A percentile compares a stretch with the other conserved stretches of the same genome.
Conservation (phyloP, 1,140 invertebrate genomes). For the Drosophila cardini region DNA sequence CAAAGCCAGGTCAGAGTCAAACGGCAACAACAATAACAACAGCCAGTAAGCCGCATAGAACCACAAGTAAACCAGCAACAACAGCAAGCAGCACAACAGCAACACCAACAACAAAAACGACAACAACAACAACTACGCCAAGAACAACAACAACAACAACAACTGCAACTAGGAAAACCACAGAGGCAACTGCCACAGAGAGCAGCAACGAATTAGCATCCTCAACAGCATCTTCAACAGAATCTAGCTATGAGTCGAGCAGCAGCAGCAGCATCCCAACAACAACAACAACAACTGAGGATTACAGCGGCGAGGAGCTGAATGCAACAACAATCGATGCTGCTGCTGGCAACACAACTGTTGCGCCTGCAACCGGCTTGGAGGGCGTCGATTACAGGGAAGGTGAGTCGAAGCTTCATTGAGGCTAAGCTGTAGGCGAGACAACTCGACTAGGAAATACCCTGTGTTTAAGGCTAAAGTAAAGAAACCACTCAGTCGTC, state of each 20-base stretch:
- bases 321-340: constrained; percentile 61
- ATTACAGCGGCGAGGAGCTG: constrained; percentile 59
- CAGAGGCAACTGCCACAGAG: constrained; percentile 68
- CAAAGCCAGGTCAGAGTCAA: constrained; percentile 74
- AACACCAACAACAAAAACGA: constrained; percentile 29
- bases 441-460: not conserved
- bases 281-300: constrained; percentile 52
- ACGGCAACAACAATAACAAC: constrained; percentile 32
- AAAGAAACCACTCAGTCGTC: too few species aligned
- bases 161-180: constrained; percentile 70
- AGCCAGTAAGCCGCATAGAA: constrained; percentile 60
- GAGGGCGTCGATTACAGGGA: constrained; percentile 83
- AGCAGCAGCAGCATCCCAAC: constrained; percentile 36
- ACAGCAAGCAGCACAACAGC: constrained; percentile 24
- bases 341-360: constrained; percentile 62
- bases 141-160: constrained; percentile 53
- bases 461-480: not conserved
- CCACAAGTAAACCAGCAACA: constrained; percentile 45
- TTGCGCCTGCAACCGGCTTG: constrained; percentile 66
- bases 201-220: constrained; percentile 62
- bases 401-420: constrained; percentile 63
- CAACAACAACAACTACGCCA: constrained; percentile 37
- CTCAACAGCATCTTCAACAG: constrained; percentile 64
- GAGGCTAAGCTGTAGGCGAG: not conserved
- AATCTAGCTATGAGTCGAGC: constrained; percentile 53